Evolutionary conservation across 2,888 invertebrate genomes (phyloP).

Genomic region (Andricus curvator): DNA sequence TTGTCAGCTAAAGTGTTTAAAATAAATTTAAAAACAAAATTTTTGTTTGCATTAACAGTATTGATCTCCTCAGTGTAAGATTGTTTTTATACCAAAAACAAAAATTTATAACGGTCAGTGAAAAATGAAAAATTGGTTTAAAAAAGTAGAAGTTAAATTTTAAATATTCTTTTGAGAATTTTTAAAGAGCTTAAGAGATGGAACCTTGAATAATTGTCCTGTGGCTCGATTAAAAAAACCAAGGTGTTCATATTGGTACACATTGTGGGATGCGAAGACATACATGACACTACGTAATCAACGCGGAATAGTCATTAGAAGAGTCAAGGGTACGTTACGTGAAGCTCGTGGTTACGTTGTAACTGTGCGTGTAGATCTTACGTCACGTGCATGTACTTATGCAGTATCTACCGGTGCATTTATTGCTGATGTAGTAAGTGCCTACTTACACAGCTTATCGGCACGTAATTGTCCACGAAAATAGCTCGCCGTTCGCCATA

Average conservation of each 20-base stretch:
- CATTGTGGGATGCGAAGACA: slow-evolving; percentile 52
- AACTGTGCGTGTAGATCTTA: slow-evolving; percentile 50
- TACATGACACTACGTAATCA: slow-evolving; percentile 66
- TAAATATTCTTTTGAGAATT: no score
- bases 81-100: no score
- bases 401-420: slow-evolving; percentile 52
- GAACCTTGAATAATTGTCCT: background rate
- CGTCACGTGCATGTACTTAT: slow-evolving; percentile 53
- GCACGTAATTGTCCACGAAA: slow-evolving; percentile 36
- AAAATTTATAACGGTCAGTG: no score
- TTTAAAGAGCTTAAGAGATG: no score
- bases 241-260: slow-evolving; percentile 42
- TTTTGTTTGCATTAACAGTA: no score
- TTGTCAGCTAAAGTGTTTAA: no score
- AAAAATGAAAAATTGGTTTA: no score
- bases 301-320: slow-evolving; percentile 70
- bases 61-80: no score
- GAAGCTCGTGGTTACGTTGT: slow-evolving; percentile 66
- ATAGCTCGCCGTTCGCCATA: slow-evolving; percentile 30
- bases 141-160: no score
- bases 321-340: slow-evolving; percentile 74
- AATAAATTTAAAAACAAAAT: no score
- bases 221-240: slow-evolving; percentile 1
- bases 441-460: slow-evolving; percentile 33
- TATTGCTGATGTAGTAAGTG: slow-evolving; percentile 36